A percentile compares a stretch with the other conserved stretches of the same genome.
These are phyloP conservation scores for Thecocarcelia acutangulata DNA, from an alignment of 2,888 invertebrate genomes.

Conservation along the genomic window DNA sequence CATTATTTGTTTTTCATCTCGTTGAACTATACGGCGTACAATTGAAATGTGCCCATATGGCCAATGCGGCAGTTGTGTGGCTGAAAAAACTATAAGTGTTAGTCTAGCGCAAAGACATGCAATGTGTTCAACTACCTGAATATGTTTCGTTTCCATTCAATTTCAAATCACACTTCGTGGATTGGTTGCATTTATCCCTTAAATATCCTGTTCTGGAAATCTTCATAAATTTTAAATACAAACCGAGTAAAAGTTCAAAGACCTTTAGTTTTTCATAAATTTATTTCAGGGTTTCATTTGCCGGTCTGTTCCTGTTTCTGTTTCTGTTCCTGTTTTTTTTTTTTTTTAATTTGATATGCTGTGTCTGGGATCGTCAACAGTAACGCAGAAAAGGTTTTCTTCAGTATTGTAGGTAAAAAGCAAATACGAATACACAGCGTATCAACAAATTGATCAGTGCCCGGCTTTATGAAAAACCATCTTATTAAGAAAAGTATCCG, in stretches of 20 bases:
- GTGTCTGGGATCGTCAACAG: slow-evolving; percentile 34
- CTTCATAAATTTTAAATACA: slow-evolving; percentile 2
- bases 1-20: slow-evolving; percentile 29
- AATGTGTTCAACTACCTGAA: slow-evolving; percentile 55
- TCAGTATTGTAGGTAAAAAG: slow-evolving; percentile 36
- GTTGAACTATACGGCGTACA: slow-evolving; percentile 2
- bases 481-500: slow-evolving; percentile 18
- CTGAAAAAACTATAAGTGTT: slow-evolving; percentile 25
- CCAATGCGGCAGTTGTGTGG: slow-evolving; percentile 62
- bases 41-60: slow-evolving; percentile 66
- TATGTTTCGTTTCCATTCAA: slow-evolving; percentile 25
- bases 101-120: not conserved
- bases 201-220: slow-evolving; percentile 49
- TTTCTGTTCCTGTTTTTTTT: not conserved
- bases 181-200: slow-evolving; percentile 46
- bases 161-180: slow-evolving; percentile 15
- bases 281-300: not conserved
- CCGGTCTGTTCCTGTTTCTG: slow-evolving; percentile 3
- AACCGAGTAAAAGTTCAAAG: slow-evolving; percentile 60
- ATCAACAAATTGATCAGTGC: slow-evolving; percentile 58
- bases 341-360: slow-evolving; percentile 61
- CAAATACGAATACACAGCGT: slow-evolving; percentile 16
- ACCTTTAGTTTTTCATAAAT: slow-evolving; percentile 42
- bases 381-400: slow-evolving; percentile 25
- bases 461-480: slow-evolving; percentile 24